These are phyloP conservation scores for Coptodon bakossiorum DNA, from an alignment of 2,113 vertebrate genomes.

Conservation along the genomic window DNA sequence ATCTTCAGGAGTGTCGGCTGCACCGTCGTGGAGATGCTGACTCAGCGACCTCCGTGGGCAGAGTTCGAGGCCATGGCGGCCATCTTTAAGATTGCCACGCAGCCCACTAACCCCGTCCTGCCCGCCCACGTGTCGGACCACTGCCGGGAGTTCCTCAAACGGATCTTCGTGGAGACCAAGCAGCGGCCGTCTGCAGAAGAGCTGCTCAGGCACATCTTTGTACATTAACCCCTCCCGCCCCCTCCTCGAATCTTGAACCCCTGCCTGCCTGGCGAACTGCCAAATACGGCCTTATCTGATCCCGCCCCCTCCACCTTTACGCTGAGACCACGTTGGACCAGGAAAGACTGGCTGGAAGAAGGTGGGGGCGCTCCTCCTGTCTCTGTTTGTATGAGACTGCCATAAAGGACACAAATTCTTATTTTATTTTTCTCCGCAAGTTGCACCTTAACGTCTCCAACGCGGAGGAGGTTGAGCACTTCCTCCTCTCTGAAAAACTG, in stretches of 20 bases:
- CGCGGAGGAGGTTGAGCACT: conserved; percentile 24
- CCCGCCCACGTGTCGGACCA: conserved; percentile 93
- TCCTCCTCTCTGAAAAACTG: conserved; percentile 29
- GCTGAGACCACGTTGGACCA: conserved; percentile 29
- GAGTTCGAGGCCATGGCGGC: conserved; percentile 99
- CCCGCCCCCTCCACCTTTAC: conserved; percentile 11
- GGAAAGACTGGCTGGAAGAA: not conserved
- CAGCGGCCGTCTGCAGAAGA: conserved; percentile 91
- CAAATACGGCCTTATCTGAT: conserved; percentile 52
- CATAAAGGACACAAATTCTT: conserved; percentile 36
- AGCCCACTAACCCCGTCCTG: conserved; percentile 93
- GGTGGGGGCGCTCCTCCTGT: not conserved
- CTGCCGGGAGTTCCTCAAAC: conserved; percentile 91
- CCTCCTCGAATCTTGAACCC: not conserved
- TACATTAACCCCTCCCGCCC: conserved; percentile 78
- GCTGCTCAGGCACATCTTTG: conserved; percentile 92
- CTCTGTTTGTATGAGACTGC: conserved; percentile 57
- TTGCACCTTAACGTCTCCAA: conserved; percentile 72
- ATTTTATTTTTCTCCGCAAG: conserved; percentile 47
- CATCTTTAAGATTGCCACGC: conserved; percentile 99
- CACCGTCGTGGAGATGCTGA: conserved; percentile 98
- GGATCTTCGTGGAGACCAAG: conserved; percentile 95
- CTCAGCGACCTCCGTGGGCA: conserved; percentile 95
- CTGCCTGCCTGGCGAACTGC: conserved; percentile 24
- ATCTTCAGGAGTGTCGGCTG: conserved; percentile 89